phyloP scores from a whole-genome alignment of 2,113 vertebrate species.

The Crotophaga sulcirostris region DNA sequence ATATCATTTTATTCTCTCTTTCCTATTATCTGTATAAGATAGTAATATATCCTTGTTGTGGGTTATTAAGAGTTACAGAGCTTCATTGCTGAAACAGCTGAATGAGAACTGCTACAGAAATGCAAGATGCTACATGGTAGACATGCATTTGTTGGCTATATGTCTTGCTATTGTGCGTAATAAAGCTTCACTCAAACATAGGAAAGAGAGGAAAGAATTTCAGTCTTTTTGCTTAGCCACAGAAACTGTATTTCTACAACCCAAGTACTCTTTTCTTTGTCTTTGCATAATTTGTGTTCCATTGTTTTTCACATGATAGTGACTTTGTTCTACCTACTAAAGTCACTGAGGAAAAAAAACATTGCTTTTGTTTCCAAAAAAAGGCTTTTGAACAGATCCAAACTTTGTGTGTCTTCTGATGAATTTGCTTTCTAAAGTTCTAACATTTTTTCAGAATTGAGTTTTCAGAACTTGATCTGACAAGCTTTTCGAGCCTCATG shows the following conservation, averaged over 20 bases:
- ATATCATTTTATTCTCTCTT: not conserved
- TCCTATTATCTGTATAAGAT: not conserved
- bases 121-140: not conserved
- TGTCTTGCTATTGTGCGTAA: not conserved
- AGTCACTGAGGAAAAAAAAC: not conserved
- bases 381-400: not conserved
- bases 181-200: not conserved
- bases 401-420: slow-evolving; percentile 20
- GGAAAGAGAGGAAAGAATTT: not conserved
- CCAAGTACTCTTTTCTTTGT: not conserved
- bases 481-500: slow-evolving; percentile 61
- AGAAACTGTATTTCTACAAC: not conserved
- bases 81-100: not conserved
- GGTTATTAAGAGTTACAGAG: not conserved
- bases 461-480: slow-evolving; percentile 73
- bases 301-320: not conserved
- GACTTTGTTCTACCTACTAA: not conserved
- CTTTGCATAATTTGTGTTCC: not conserved
- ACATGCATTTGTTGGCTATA: not conserved
- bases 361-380: not conserved
- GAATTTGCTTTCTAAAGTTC: slow-evolving; percentile 70
- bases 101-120: not conserved
- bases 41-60: not conserved
- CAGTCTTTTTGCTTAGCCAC: not conserved
- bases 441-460: slow-evolving; percentile 80